Percentiles rank a stretch among this genome's conserved stretches.
Conservation (phyloP, 2,113 vertebrate genomes). For the Lasiurus cinereus region DNA sequence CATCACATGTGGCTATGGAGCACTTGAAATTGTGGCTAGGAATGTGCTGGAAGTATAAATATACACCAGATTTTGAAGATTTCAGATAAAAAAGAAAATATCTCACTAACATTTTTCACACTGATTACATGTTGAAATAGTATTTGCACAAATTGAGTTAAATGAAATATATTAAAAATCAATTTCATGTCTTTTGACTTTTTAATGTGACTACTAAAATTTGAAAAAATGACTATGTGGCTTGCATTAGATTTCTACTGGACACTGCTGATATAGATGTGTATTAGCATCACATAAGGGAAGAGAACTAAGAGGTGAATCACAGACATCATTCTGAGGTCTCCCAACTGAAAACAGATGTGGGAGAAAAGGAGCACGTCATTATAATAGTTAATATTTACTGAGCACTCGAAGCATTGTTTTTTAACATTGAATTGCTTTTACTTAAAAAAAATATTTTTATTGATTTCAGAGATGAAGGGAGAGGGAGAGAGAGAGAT, state of each 20-base stretch:
- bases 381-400: not conserved
- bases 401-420: not conserved
- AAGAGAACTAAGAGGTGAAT: not conserved
- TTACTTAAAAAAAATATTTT: too few species aligned
- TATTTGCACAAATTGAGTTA: not conserved
- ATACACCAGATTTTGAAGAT: not conserved
- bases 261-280: not conserved
- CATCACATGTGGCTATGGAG: not conserved
- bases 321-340: not conserved
- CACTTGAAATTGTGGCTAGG: not conserved
- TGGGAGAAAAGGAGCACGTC: not conserved
- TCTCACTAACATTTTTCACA: not conserved
- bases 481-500: too few species aligned
- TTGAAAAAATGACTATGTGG: not conserved
- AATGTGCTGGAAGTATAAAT: not conserved
- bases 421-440: too few species aligned
- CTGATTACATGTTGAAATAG: not conserved
- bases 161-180: slow-evolving; percentile 28
- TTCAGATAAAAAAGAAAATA: not conserved
- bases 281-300: not conserved
- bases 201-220: slow-evolving; percentile 24
- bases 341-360: not conserved
- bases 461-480: too few species aligned
- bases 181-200: not conserved
- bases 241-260: not conserved